Conservation (phyloP, 53 echinoderm and acorn worm genomes). For the Temnopleurus reevesii region DNA sequence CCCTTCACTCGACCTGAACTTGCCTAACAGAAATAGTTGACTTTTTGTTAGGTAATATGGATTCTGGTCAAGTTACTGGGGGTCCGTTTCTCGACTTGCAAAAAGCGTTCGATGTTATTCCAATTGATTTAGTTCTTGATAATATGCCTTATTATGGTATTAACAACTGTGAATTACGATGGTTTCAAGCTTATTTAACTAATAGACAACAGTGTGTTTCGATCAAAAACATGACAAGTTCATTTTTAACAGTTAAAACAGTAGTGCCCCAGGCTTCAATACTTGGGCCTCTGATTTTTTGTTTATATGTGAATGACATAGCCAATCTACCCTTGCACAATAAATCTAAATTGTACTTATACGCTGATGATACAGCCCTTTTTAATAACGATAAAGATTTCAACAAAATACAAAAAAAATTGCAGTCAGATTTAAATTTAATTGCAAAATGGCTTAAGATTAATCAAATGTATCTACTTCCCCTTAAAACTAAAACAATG, state of each 20-base stretch:
- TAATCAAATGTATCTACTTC: conserved; percentile 8
- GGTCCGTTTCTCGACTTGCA: background rate
- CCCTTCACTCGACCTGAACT: background rate
- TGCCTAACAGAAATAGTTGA: background rate
- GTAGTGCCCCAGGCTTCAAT: background rate
- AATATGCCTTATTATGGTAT: background rate
- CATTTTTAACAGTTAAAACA: background rate
- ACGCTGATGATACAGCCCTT: background rate
- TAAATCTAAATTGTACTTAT: background rate
- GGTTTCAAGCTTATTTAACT: background rate
- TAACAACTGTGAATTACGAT: background rate
- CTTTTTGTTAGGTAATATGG: conserved; percentile 9
- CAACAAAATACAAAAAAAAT: background rate
- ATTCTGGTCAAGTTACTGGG: background rate
- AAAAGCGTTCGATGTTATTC: background rate
- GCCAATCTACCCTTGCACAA: background rate
- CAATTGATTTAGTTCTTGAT: background rate
- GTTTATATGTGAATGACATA: conserved; percentile 4
- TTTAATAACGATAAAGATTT: background rate
- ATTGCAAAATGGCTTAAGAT: background rate
- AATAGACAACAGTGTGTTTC: background rate
- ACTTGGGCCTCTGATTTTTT: conserved; percentile 19
- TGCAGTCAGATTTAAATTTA: background rate
- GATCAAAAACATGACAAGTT: background rate
- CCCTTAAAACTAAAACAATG: background rate